These are phyloP conservation scores for Antechinus stuartii DNA, from an alignment of 2,113 vertebrate genomes.

Conservation along the genomic window DNA sequence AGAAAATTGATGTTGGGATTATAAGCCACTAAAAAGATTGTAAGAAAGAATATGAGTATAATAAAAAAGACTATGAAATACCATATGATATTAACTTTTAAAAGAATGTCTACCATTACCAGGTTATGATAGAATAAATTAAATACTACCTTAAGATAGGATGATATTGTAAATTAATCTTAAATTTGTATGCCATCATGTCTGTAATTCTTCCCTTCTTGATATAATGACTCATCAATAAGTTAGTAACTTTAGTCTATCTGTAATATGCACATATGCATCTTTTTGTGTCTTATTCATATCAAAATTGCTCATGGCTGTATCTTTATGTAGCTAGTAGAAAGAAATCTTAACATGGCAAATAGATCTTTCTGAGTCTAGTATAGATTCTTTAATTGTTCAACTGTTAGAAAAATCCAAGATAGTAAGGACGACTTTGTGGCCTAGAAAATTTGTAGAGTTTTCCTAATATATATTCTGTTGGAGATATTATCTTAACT, in stretches of 20 bases:
- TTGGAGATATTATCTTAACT: not conserved
- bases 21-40: not conserved
- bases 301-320: not conserved
- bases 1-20: conserved; percentile 25
- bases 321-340: not conserved
- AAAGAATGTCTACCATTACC: not conserved
- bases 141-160: not conserved
- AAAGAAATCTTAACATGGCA: not conserved
- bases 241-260: not conserved
- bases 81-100: not conserved
- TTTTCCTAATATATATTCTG: not conserved
- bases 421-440: not conserved
- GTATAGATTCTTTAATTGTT: not conserved
- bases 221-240: not conserved
- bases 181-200: not conserved
- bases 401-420: conserved; percentile 11
- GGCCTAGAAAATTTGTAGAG: not conserved
- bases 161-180: not conserved
- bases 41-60: not conserved
- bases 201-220: not conserved
- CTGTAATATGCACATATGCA: not conserved
- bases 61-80: not conserved
- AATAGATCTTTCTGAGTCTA: not conserved
- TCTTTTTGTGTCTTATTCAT: not conserved
- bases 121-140: not conserved